Base-by-base conservation (phyloP, 2,888 invertebrate genomes). In the Trichogramma evanescens region DNA sequence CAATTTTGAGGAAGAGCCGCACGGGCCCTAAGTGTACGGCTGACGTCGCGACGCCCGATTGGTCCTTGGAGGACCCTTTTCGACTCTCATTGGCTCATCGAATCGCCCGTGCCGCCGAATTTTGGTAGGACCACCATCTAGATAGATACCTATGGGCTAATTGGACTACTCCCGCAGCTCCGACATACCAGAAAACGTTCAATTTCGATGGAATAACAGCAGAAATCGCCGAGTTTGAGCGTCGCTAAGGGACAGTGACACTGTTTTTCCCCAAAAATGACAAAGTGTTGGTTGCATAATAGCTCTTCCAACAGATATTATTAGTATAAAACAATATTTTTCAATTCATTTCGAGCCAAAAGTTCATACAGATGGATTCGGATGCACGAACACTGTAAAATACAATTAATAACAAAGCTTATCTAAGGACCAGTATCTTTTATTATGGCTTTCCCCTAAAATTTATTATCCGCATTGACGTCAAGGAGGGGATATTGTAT, bases 1-100 rank as follows among this genome's bases (percentile, higher is more conserved):
- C 68, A 76, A 77, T 77, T 76, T 76, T 74, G 76, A 77, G 76
- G 74, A 77, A 77, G 76, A 76, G 75, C 75, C 76, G 76, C 74
- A 71, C 72, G 74, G 75, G 71, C 75, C 74, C 74, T 72, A 74
- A 75, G 73, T 74, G 71, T 70, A 70, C 71, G 71, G 69, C 70
- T 72, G 70, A 69, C 71, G 72, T 72, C 66, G 68, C 66, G 69
- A 67, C 71, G 70, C 64, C 69, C 71, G 68, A 75, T 74, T 75
- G 75, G 75, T 69, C 73, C 72, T 69, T 66, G 66, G 64, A 62
- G 68, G 69, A 68, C 73, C 73, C 72, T 74, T 76, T 76, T 70
- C 74, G 70, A 70, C 70, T 69, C 69, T 70, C 69, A 72, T 72
- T 70, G 70, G 71, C 70, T 71, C 70, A 71, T 70, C 69, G 68